Conservation (phyloP, 2,113 vertebrate genomes). For the Cyprinodon brontotheroides region DNA sequence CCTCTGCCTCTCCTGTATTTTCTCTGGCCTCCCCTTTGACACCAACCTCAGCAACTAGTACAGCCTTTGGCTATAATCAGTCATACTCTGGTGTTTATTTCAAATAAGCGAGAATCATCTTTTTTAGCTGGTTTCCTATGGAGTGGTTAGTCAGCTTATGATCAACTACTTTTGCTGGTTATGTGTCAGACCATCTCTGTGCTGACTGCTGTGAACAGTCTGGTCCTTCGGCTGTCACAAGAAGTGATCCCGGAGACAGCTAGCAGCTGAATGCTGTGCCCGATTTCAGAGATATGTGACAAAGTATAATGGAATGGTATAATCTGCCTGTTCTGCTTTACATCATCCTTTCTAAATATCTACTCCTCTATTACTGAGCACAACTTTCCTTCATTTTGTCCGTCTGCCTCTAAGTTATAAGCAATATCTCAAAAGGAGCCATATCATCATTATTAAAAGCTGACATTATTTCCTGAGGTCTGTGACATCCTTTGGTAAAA, state of each 20-base stretch:
- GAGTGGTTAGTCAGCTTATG: slow-evolving; percentile 62
- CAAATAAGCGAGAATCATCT: slow-evolving; percentile 67
- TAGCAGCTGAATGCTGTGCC: slow-evolving; percentile 45
- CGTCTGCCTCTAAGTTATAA: slow-evolving; percentile 9
- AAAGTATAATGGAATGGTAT: slow-evolving; percentile 31
- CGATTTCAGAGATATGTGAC: slow-evolving; percentile 51
- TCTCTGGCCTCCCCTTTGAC: slow-evolving; percentile 53
- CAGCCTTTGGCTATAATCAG: slow-evolving; percentile 47
- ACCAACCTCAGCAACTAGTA: slow-evolving; percentile 35
- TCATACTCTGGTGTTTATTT: slow-evolving; percentile 59
- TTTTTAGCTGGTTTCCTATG: slow-evolving; percentile 46
- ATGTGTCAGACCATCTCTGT: slow-evolving; percentile 55
- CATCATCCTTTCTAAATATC: slow-evolving; percentile 25
- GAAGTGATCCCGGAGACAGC: slow-evolving; percentile 59
- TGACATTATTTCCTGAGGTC: neutral
- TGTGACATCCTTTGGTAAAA: neutral
- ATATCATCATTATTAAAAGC: neutral
- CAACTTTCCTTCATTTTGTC: slow-evolving; percentile 6
- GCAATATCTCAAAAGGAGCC: neutral
- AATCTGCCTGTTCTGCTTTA: slow-evolving; percentile 27
- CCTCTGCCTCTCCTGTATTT: slow-evolving; percentile 31
- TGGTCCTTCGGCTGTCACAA: slow-evolving; percentile 46
- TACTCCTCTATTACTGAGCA: slow-evolving; percentile 11
- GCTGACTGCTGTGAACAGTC: slow-evolving; percentile 58
- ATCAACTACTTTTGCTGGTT: slow-evolving; percentile 70